Evolutionary conservation across 1,140 invertebrate genomes (phyloP), one percentile per base, ranked within the genome.

Genomic region (Rhizoglyphus robini): DNA sequence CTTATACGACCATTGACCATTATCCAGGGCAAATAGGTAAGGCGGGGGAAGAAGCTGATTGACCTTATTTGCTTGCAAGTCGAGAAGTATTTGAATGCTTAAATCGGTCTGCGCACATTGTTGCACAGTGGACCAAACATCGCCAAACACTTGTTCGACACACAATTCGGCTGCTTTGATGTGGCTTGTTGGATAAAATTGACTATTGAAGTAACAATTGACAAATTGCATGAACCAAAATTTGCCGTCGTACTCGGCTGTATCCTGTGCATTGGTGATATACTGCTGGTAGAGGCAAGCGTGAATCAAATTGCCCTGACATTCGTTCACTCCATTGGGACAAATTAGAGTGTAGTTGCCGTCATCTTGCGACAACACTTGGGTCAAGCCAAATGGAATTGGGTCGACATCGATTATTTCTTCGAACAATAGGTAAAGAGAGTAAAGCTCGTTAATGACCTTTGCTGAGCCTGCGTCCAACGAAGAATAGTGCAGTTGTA

Each of bases 21-120:
- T 11, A 66, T 65, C 65, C 65, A 66, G n/a, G 65, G 65, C n/a
- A 48, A n/a, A 66, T 66, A 66, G 18, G 2, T 38, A 34, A 66
- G 20, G n/a, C 25, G 18, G 13, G 65, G 65, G 18, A 65, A 66
- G 4, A 66, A 41, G 27, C 13, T n/a, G 15, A 1, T 34, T 11
- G 20, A 66, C 65, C 23, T 36, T 67, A 4, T 47, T 30, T 8
- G 65, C 2, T n/a, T n/a, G n/a, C 61, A 38, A 30, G 41, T 65
- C 1, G 8, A n/a, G 13, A 4, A 66, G 65, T 27, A 66, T 5
- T 8, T 34, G 5, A 31, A 29, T 30, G 1, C 11, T 25, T 2
- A 30, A 2, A n/a, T 27, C 20, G 18, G 49, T 27, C 18, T 66
- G 1, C 3, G 60, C 65, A 48, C 65, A 66, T 18, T 66, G 8